Evolutionary conservation across 2,113 vertebrate species (phyloP).

Genomic region (Corydoras sp.): DNA sequence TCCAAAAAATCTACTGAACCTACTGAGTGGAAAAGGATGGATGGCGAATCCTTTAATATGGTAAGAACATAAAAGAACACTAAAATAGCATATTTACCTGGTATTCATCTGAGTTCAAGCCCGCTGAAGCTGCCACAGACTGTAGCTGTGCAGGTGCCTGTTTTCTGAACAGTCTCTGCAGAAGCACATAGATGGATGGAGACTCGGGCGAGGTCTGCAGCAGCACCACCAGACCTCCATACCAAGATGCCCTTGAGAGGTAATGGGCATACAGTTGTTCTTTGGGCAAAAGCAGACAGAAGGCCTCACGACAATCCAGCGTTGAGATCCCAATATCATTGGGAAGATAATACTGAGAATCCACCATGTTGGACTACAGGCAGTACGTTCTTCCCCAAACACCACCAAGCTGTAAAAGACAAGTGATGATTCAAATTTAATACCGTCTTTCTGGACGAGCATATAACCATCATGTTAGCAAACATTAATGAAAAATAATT

Average conservation of each 20-base stretch:
- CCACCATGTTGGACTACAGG: constrained; percentile 66
- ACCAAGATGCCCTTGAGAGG: constrained; percentile 80
- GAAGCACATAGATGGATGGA: constrained; percentile 75
- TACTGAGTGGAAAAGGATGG: too few species aligned
- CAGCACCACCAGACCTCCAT: constrained; percentile 79
- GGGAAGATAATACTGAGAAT: constrained; percentile 85
- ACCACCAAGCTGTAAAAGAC: background rate
- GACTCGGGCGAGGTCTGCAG: constrained; percentile 86
- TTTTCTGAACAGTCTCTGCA: constrained; percentile 76
- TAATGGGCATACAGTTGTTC: constrained; percentile 83
- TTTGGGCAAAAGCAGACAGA: constrained; percentile 72
- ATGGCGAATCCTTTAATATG: too few species aligned
- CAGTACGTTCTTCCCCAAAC: background rate
- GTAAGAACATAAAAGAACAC: too few species aligned
- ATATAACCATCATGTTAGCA: too few species aligned
- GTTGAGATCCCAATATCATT: constrained; percentile 78
- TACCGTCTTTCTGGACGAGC: too few species aligned
- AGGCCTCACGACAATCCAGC: constrained; percentile 80
- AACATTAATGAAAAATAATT: too few species aligned
- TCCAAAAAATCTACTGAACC: too few species aligned
- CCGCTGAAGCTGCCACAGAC: constrained; percentile 64
- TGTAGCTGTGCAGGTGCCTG: constrained; percentile 71
- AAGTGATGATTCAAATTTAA: too few species aligned
- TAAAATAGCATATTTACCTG: constrained; percentile 61
- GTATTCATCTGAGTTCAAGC: constrained; percentile 77